A percentile compares a stretch with the other conserved stretches of the same genome.
phyloP scores from a whole-genome alignment of 92 coral and sea anemone species.

The Siderastrea radians region DNA sequence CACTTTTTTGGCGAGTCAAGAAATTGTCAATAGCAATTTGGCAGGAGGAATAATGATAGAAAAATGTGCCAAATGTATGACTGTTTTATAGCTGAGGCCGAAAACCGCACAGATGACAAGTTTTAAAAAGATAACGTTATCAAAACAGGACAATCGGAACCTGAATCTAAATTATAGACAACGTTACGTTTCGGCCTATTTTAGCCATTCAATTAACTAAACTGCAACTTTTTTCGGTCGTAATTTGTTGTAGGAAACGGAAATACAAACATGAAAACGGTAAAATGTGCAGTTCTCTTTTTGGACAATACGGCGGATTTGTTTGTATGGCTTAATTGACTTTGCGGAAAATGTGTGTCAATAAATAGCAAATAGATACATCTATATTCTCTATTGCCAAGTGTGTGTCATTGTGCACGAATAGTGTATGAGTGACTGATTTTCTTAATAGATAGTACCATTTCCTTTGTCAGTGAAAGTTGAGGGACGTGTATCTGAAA shows the following conservation, averaged over 20 bases:
- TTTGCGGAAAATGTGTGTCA: conserved; percentile 7
- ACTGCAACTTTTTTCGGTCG: neutral
- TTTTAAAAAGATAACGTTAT: conserved; percentile 2
- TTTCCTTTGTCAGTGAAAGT: neutral
- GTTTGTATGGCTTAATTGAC: conserved; percentile 1
- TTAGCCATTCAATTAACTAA: neutral
- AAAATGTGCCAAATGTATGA: neutral
- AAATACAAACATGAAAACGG: neutral
- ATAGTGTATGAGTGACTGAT: neutral
- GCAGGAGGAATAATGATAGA: neutral
- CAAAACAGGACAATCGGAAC: neutral
- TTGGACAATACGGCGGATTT: neutral
- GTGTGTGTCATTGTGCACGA: neutral
- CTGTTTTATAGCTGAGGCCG: neutral
- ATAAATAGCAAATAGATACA: neutral
- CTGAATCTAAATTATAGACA: neutral
- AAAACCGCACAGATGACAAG: neutral
- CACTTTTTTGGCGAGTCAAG: neutral
- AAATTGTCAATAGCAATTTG: neutral
- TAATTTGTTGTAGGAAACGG: conserved; percentile 11
- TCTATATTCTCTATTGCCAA: neutral
- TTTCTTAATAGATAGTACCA: neutral
- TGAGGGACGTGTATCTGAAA: neutral
- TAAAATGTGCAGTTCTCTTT: neutral
- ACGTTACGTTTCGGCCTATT: neutral